Percentiles rank a stretch among this genome's conserved stretches.
These are phyloP conservation scores for Belonocnema kinseyi DNA, from an alignment of 1,140 invertebrate species.

Conservation along the genomic window DNA sequence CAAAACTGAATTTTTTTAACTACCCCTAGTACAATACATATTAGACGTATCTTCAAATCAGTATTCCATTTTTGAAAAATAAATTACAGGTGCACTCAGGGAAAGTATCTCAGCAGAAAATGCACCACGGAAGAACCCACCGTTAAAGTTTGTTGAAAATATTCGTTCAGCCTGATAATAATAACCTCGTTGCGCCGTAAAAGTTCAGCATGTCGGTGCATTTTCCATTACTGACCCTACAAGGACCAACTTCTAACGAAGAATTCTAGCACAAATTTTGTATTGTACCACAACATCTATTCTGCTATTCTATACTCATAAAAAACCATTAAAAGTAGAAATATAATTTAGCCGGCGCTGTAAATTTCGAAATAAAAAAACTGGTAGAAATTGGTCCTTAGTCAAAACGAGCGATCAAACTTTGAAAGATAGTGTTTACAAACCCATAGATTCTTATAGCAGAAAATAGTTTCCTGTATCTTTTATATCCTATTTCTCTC, in stretches of 20 bases:
- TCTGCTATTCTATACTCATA: too few species aligned
- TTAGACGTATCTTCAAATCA: neutral
- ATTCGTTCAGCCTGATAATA: slow-evolving; percentile 9
- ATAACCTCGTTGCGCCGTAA: slow-evolving; percentile 11
- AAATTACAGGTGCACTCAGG: slow-evolving; percentile 29
- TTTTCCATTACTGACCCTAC: slow-evolving; percentile 29
- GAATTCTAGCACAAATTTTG: neutral
- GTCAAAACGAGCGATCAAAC: neutral
- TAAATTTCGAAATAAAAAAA: neutral
- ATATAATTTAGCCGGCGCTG: too few species aligned
- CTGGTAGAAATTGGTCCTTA: neutral
- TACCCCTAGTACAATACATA: neutral
- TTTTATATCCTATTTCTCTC: neutral
- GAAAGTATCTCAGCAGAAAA: slow-evolving; percentile 27
- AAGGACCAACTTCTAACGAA: slow-evolving; percentile 10
- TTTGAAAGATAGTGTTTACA: neutral
- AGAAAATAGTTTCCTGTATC: slow-evolving; percentile 3
- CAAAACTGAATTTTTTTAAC: neutral
- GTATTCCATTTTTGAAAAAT: slow-evolving; percentile 12
- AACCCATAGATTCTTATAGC: neutral
- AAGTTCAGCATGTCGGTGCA: slow-evolving; percentile 28
- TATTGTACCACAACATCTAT: neutral
- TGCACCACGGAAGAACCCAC: slow-evolving; percentile 27
- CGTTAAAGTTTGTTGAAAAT: slow-evolving; percentile 27
- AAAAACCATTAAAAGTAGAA: too few species aligned